Conservation (phyloP, 2,113 vertebrate species). For the Trematomus loennbergii region DNA sequence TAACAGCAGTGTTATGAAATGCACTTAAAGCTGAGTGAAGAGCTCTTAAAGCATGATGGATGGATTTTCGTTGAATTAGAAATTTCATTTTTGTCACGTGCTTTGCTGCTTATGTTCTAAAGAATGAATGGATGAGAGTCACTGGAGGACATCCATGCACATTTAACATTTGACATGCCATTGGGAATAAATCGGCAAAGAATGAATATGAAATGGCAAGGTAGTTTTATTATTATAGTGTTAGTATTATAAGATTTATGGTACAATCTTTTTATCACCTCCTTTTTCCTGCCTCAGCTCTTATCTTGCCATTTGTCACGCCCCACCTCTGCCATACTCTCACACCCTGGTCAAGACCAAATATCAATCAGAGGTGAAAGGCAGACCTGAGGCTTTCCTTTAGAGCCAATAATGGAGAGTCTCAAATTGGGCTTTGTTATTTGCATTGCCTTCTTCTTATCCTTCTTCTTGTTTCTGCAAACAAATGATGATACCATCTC, state of each 20-base stretch:
- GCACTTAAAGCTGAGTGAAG: slow-evolving; percentile 55
- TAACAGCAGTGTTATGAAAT: not conserved
- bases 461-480: not conserved
- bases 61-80: slow-evolving; percentile 61
- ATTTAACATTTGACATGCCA: not conserved
- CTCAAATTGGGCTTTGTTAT: slow-evolving; percentile 7
- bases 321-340: slow-evolving; percentile 18
- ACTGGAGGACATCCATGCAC: not conserved
- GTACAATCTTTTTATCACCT: not conserved
- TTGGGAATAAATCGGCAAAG: too few species aligned
- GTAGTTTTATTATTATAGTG: slow-evolving; percentile 11
- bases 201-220: not conserved
- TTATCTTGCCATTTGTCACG: slow-evolving; percentile 7
- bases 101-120: slow-evolving; percentile 49
- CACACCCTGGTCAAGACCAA: slow-evolving; percentile 18
- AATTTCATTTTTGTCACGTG: slow-evolving; percentile 39
- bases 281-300: slow-evolving; percentile 6
- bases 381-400: slow-evolving; percentile 42
- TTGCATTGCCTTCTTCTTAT: not conserved
- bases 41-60: slow-evolving; percentile 59
- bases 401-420: slow-evolving; percentile 34
- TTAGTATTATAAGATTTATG: slow-evolving; percentile 31
- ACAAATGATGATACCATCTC: not conserved
- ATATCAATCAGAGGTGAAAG: slow-evolving; percentile 45
- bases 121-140: slow-evolving; percentile 4